A percentile compares a stretch with the other conserved stretches of the same genome.
phyloP scores from a whole-genome alignment of 2,797 vertebrate genomes.

The Cyprinella venusta region DNA sequence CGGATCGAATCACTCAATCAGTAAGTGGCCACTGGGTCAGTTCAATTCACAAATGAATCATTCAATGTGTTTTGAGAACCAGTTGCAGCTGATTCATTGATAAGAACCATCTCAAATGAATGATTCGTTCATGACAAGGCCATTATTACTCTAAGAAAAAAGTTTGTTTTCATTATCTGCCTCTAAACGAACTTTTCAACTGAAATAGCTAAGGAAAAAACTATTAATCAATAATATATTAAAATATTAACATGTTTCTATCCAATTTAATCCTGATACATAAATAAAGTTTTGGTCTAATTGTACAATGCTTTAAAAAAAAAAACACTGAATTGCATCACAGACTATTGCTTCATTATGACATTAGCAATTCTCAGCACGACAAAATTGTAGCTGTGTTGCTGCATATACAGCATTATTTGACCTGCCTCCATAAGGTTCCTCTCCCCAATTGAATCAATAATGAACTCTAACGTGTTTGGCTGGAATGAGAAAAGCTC shows the following conservation, averaged over 20 bases:
- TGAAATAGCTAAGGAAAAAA: background rate
- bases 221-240: no score
- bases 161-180: background rate
- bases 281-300: background rate
- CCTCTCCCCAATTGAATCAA: conserved; percentile 50
- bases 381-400: background rate
- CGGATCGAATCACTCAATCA: background rate
- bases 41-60: background rate
- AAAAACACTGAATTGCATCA: background rate
- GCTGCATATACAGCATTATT: conserved; percentile 49
- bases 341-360: background rate
- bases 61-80: background rate
- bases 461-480: conserved; percentile 49
- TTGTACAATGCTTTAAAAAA: background rate
- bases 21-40: no score
- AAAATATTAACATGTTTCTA: background rate
- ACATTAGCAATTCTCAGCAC: conserved; percentile 6
- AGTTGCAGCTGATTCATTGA: background rate
- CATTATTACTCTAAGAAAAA: background rate
- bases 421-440: conserved; percentile 40
- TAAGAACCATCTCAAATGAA: background rate
- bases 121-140: background rate
- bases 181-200: background rate
- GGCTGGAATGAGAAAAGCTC: conserved; percentile 43
- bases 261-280: background rate